Evolutionary conservation across 2,888 invertebrate genomes (phyloP), one percentile per base, ranked within the genome.

Genomic region (Cephus runcator): DNA sequence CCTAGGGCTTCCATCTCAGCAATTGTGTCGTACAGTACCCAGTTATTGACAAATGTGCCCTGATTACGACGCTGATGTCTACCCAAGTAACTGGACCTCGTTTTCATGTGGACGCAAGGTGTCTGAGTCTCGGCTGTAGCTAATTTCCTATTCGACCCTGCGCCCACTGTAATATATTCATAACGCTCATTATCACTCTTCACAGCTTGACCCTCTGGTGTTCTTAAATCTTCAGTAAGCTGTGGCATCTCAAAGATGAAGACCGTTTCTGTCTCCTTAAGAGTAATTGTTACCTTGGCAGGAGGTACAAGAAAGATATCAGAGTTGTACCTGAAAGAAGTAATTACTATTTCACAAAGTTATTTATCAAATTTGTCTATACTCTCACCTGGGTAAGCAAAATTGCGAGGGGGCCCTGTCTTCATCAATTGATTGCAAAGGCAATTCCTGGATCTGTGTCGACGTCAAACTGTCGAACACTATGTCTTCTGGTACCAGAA

Each of bases 1-100:
- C 33, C 33, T 12, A 31, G 12, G 4, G 0, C 0, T 75, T 91
- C 91, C 11, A 92, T 23, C 34, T 77, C 78, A 34, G 79, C 92
- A 83, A 94, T 95, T 0, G 95, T 95, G 86, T 96, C 96, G 85
- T 94, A 94, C 94, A 96, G 96, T 84, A 96, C 95, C 94, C 96
- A 97, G 86, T 94, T 93, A 0, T 96, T 96, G 0, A 96, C 96
- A 87, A 95, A 95, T 0, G 94, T 93, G 1, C 92, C 92, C 4
- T 93, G 93, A 85, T 95, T 94, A 76, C 91, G 92, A 78, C 93
- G 94, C 77, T 92, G 91, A 0, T 93, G 93, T 34, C 93, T 92
- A 1, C 92, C 92, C 0, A 94, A 93, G 40, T 94, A 93, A 0
- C 95, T 95, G 79, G 94, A 93, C 23, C 95, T 92, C 0, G 94